A percentile compares a stretch with the other conserved stretches of the same genome.
Evolutionary conservation across 2,888 invertebrate genomes (phyloP).

Genomic region (Diarsia dahlii): DNA sequence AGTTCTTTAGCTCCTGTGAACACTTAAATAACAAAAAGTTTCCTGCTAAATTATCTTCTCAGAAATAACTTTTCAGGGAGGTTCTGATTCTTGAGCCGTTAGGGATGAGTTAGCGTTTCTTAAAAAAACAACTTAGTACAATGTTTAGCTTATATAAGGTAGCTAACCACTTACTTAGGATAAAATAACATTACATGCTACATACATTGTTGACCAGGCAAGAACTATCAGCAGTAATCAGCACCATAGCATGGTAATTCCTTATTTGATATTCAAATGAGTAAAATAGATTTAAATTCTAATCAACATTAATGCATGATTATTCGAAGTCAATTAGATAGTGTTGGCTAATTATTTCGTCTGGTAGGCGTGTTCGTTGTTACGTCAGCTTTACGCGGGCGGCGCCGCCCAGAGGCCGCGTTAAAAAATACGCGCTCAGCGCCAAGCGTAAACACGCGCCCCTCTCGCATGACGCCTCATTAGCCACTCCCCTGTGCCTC

Average conservation of each 20-base stretch:
- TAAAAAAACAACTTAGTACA: neutral
- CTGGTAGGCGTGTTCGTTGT: constrained; percentile 77
- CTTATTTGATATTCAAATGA: constrained; percentile 28
- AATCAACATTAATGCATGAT: constrained; percentile 44
- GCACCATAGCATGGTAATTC: constrained; percentile 14
- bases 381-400: constrained; percentile 75
- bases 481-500: constrained; percentile 89
- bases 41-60: constrained; percentile 24
- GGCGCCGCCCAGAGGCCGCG: constrained; percentile 80
- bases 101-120: constrained; percentile 1
- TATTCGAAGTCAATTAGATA: constrained; percentile 65
- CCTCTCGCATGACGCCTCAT: constrained; percentile 90
- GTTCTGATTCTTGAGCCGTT: constrained; percentile 10
- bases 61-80: constrained; percentile 15
- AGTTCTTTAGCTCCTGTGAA: constrained; percentile 24
- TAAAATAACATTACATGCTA: neutral
- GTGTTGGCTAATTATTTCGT: constrained; percentile 70
- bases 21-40: constrained; percentile 33
- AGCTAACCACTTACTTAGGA: neutral
- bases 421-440: constrained; percentile 80
- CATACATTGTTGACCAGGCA: neutral
- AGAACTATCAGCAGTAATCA: constrained; percentile 15
- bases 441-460: constrained; percentile 87
- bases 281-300: constrained; percentile 36
- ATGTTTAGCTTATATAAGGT: neutral